phyloP scores from a whole-genome alignment of 2,888 invertebrate genomes.

The Brenthis ino region DNA sequence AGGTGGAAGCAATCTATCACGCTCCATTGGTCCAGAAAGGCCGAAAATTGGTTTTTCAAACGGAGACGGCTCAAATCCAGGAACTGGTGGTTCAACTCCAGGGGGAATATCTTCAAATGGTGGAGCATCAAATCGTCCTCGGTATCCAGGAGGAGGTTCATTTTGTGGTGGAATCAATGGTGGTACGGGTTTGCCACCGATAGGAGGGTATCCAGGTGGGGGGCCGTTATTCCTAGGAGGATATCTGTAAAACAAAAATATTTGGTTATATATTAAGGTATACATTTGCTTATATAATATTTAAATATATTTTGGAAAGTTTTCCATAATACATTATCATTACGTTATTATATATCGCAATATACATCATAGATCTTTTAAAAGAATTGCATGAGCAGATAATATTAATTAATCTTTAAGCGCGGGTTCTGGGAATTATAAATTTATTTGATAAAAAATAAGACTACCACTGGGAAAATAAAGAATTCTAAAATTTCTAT shows the following conservation, averaged over 20 bases:
- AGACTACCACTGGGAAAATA: too few relatives aligned
- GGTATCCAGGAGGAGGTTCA: slow-evolving; percentile 66
- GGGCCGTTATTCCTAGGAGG: slow-evolving; percentile 65
- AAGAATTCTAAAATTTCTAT: too few relatives aligned
- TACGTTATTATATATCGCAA: too few relatives aligned
- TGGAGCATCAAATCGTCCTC: slow-evolving; percentile 70
- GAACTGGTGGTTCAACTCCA: slow-evolving; percentile 84
- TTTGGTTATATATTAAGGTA: not conserved
- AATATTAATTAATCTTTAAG: too few relatives aligned
- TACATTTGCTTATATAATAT: not conserved
- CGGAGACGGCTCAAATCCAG: slow-evolving; percentile 83
- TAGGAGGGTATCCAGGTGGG: slow-evolving; percentile 61
- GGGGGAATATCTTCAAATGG: slow-evolving; percentile 83
- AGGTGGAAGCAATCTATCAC: slow-evolving; percentile 65
- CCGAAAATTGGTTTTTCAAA: slow-evolving; percentile 76
- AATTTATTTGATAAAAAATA: too few relatives aligned
- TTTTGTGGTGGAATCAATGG: slow-evolving; percentile 58
- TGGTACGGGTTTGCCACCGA: slow-evolving; percentile 64
- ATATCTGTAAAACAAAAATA: slow-evolving; percentile 62
- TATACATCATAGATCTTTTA: too few relatives aligned
- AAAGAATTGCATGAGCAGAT: too few relatives aligned
- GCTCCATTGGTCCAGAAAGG: slow-evolving; percentile 61
- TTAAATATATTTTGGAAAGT: too few relatives aligned
- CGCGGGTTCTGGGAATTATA: too few relatives aligned
- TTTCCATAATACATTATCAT: too few relatives aligned